Evolutionary conservation across 2,888 invertebrate species (phyloP).

Genomic region (Drosophila ezoana): DNA sequence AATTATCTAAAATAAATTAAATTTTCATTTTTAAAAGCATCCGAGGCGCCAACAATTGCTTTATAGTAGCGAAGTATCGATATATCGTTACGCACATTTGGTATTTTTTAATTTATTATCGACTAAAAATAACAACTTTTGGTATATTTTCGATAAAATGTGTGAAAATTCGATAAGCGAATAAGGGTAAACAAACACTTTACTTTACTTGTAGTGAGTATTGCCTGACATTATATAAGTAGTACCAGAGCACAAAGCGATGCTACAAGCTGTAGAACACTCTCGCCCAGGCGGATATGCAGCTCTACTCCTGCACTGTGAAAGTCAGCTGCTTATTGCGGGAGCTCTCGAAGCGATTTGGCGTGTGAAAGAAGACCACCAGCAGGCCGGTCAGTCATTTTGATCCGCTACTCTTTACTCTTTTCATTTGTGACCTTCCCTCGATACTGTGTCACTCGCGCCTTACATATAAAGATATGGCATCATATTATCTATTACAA

Average conservation of each 20-base stretch:
- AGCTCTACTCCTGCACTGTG: slow-evolving; percentile 89
- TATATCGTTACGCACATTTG: slow-evolving; percentile 14
- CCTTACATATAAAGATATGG: no score
- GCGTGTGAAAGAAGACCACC: slow-evolving; percentile 89
- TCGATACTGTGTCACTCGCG: no score
- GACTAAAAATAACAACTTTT: neutral
- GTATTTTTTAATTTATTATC: neutral
- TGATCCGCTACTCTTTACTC: no score
- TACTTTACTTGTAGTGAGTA: neutral
- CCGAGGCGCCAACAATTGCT: neutral
- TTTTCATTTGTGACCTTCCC: no score
- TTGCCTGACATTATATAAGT: slow-evolving; percentile 51
- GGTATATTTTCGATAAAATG: slow-evolving; percentile 1
- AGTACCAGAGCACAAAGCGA: slow-evolving; percentile 63
- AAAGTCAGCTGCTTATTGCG: slow-evolving; percentile 96
- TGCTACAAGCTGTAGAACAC: neutral
- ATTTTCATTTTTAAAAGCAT: neutral
- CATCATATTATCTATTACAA: no score
- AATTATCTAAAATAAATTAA: neutral
- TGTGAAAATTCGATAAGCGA: neutral
- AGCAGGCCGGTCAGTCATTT: slow-evolving; percentile 45
- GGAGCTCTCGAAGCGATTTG: slow-evolving; percentile 98
- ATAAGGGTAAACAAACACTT: no score
- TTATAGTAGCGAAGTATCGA: slow-evolving; percentile 15
- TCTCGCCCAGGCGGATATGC: neutral